These are phyloP conservation scores for Clostera curtula DNA, from an alignment of 2,888 invertebrate species.

Conservation along the genomic window DNA sequence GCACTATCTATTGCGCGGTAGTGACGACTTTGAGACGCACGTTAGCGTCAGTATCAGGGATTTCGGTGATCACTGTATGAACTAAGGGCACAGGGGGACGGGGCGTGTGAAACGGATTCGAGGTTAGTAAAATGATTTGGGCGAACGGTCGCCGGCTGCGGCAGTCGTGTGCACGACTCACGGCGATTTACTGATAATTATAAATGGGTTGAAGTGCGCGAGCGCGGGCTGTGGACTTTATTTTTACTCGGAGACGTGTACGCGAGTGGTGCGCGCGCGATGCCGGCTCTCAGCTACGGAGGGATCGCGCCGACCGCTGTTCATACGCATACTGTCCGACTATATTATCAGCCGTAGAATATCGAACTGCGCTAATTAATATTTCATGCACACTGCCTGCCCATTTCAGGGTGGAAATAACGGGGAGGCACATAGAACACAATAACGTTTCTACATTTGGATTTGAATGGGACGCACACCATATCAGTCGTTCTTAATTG, in stretches of 20 bases:
- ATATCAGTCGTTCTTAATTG: constrained; percentile 26
- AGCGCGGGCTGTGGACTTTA: constrained; percentile 67
- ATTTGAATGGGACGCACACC: constrained; percentile 29
- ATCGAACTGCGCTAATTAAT: constrained; percentile 58
- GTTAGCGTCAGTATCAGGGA: constrained; percentile 35
- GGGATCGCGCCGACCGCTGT: constrained; percentile 46
- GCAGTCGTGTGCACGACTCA: constrained; percentile 67
- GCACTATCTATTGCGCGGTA: constrained; percentile 53
- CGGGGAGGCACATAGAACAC: constrained; percentile 54
- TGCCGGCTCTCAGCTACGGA: constrained; percentile 43
- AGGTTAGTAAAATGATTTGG: constrained; percentile 51
- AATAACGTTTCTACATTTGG: constrained; percentile 51
- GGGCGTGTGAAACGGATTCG: constrained; percentile 37
- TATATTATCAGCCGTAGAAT: constrained; percentile 57
- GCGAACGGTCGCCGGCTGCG: constrained; percentile 58
- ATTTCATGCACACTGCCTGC: constrained; percentile 52
- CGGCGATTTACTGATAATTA: constrained; percentile 74
- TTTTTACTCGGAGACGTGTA: constrained; percentile 71
- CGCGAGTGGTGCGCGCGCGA: constrained; percentile 61
- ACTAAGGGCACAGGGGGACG: constrained; percentile 45
- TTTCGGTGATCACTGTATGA: constrained; percentile 30
- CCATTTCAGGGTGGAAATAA: constrained; percentile 61
- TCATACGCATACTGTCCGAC: constrained; percentile 42
- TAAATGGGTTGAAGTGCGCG: constrained; percentile 71
- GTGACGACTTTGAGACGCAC: constrained; percentile 36